These are phyloP conservation scores for Podabrus alpinus DNA, from an alignment of 2,888 invertebrate species.

Conservation along the genomic window DNA sequence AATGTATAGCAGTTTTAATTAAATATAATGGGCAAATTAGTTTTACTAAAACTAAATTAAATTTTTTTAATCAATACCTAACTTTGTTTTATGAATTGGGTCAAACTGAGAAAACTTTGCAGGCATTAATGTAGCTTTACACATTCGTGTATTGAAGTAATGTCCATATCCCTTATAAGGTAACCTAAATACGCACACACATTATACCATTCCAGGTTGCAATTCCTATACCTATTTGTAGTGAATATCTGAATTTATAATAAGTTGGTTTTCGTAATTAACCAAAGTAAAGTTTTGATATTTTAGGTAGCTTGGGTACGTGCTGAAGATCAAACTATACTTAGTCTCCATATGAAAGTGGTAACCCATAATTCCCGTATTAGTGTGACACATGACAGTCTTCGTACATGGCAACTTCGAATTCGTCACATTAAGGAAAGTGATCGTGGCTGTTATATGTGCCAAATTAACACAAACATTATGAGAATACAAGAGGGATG, in stretches of 20 bases:
- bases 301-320: slow-evolving; percentile 85
- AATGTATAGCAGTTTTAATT: not conserved
- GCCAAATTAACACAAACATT: slow-evolving; percentile 85
- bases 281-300: not conserved
- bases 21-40: not conserved
- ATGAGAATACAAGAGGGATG: slow-evolving; percentile 89
- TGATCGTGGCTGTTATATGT: slow-evolving; percentile 89
- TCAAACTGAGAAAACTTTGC: not conserved
- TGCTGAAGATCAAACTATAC: slow-evolving; percentile 86
- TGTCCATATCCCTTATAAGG: not conserved
- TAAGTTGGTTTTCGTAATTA: not conserved
- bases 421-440: slow-evolving; percentile 80
- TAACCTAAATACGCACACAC: not conserved
- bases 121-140: not conserved
- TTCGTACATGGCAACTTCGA: slow-evolving; percentile 83
- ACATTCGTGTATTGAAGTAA: not conserved
- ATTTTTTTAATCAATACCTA: not conserved
- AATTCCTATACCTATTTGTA: not conserved
- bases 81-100: not conserved
- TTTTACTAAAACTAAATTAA: not conserved
- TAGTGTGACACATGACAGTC: slow-evolving; percentile 79
- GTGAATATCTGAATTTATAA: not conserved
- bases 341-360: slow-evolving; percentile 81
- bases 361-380: slow-evolving; percentile 84
- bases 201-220: not conserved